Conservation (phyloP, 1,140 invertebrate species). For the Odontomachus brunneus region DNA sequence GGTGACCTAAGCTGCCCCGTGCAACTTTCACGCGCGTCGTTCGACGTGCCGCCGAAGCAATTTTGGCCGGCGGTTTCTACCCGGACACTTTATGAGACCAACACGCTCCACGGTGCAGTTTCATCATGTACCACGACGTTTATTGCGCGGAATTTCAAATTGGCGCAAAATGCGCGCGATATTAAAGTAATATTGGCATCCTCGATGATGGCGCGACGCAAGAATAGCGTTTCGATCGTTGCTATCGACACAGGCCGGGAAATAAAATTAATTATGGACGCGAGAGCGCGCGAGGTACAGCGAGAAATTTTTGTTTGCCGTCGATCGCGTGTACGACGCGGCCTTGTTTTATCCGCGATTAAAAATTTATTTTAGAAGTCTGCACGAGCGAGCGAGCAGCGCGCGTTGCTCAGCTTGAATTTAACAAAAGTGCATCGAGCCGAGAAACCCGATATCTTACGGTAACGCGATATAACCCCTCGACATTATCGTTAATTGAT, state of each 20-base stretch:
- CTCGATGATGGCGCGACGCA: constrained; percentile 43
- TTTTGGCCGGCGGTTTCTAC: constrained; percentile 53
- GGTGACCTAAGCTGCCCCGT: constrained; percentile 31
- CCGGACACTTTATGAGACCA: constrained; percentile 46
- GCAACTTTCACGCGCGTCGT: constrained; percentile 40
- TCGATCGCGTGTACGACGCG: constrained; percentile 14
- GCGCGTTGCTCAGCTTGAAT: too few species aligned
- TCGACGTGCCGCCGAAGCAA: constrained; percentile 28
- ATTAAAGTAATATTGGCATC: constrained; percentile 61
- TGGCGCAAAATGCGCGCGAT: constrained; percentile 50
- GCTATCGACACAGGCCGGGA: constrained; percentile 21
- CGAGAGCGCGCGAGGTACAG: background rate
- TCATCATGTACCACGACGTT: constrained; percentile 51
- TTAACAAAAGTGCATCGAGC: constrained; percentile 1
- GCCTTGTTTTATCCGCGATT: constrained; percentile 3
- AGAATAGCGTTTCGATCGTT: constrained; percentile 44
- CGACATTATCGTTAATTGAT: background rate
- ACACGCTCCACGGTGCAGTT: constrained; percentile 40
- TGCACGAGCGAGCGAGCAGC: too few species aligned
- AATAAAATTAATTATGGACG: constrained; percentile 55
- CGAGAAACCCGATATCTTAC: background rate
- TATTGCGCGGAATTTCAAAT: constrained; percentile 58
- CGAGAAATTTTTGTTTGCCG: constrained; percentile 12
- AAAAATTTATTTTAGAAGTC: constrained; percentile 36
- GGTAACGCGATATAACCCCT: too few species aligned